A percentile compares a stretch with the other conserved stretches of the same genome.
Conservation (phyloP, 2,113 vertebrate genomes). For the Eleginops maclovinus region DNA sequence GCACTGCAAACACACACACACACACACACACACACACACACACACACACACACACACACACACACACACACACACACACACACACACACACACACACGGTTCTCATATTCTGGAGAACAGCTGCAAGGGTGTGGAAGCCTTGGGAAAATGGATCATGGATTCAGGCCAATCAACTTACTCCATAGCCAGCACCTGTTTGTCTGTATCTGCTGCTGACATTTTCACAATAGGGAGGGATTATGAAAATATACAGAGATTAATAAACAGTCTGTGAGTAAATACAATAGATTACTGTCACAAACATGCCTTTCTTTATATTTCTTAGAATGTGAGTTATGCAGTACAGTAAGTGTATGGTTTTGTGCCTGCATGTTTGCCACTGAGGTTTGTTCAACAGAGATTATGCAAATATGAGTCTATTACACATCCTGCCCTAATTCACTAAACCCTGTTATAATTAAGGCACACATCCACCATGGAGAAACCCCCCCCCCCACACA, state of each 20-base stretch:
- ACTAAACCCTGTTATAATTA: slow-evolving; percentile 78
- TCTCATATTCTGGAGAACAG: slow-evolving; percentile 81
- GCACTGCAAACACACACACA: slow-evolving; percentile 47
- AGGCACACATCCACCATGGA: slow-evolving; percentile 65
- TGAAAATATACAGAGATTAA: slow-evolving; percentile 50
- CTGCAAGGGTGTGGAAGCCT: slow-evolving; percentile 79
- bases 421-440: slow-evolving; percentile 77
- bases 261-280: slow-evolving; percentile 30
- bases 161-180: slow-evolving; percentile 80
- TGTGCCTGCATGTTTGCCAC: slow-evolving; percentile 59
- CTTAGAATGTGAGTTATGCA: slow-evolving; percentile 13
- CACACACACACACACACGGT: slow-evolving; percentile 55
- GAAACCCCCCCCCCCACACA: slow-evolving; percentile 23
- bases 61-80: slow-evolving; percentile 36
- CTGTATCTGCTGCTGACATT: slow-evolving; percentile 62
- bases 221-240: slow-evolving; percentile 62
- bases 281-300: slow-evolving; percentile 38
- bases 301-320: not conserved
- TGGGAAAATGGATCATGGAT: slow-evolving; percentile 81
- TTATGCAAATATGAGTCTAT: slow-evolving; percentile 75
- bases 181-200: slow-evolving; percentile 74
- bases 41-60: slow-evolving; percentile 30
- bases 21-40: slow-evolving; percentile 24
- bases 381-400: slow-evolving; percentile 71
- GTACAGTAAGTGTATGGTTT: slow-evolving; percentile 46